Conservation (phyloP, 2,888 invertebrate species). For the Parascotia fuliginaria region DNA sequence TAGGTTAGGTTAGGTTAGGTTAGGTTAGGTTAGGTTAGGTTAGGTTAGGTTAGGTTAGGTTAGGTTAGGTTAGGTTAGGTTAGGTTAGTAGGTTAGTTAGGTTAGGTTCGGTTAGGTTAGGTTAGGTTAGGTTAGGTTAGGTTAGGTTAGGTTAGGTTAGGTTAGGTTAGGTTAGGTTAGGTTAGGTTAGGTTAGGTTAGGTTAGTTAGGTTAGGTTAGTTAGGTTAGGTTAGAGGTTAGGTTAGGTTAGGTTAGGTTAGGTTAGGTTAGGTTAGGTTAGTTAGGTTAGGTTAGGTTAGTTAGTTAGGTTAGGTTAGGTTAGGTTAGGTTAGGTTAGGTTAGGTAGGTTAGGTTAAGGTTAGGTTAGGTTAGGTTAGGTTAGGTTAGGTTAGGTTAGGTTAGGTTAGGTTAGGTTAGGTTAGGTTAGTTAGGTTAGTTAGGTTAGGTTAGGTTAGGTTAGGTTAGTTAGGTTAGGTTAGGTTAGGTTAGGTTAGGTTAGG, state of each 20-base stretch:
- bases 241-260: constrained; percentile 33
- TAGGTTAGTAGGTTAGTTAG: constrained; percentile 17
- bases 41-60: constrained; percentile 19
- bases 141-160: constrained; percentile 13
- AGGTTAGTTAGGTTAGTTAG: constrained; percentile 31
- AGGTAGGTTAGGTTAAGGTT: constrained; percentile 13
- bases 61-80: constrained; percentile 21
- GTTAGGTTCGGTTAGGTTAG: constrained; percentile 18
- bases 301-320: constrained; percentile 35
- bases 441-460: constrained; percentile 21
- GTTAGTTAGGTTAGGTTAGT: constrained; percentile 23
- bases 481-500: constrained; percentile 19
- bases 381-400: constrained; percentile 31
- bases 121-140: constrained; percentile 13
- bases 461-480: constrained; percentile 1
- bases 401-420: constrained; percentile 29
- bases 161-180: constrained; percentile 32
- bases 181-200: constrained; percentile 21
- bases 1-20: constrained; percentile 12
- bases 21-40: constrained; percentile 13
- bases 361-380: constrained; percentile 18
- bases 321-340: constrained; percentile 18
- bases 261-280: constrained; percentile 29
- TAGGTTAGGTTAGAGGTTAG: constrained; percentile 30
- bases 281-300: constrained; percentile 19